A percentile compares a stretch with the other conserved stretches of the same genome.
phyloP scores from a whole-genome alignment of 1,140 invertebrate species.

The Venturia canescens region DNA sequence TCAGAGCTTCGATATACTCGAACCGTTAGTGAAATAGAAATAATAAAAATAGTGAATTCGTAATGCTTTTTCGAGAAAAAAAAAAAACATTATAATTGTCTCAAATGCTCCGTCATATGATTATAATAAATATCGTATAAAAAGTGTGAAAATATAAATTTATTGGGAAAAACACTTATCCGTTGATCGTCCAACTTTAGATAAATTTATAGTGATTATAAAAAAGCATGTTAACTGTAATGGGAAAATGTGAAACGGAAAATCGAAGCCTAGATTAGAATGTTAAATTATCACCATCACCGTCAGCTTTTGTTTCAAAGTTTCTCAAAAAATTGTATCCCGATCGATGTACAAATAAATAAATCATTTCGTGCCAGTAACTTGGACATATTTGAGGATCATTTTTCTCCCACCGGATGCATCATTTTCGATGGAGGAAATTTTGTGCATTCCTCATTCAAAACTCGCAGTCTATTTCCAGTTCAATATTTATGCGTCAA shows the following conservation, averaged over 20 bases:
- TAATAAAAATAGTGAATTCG: neutral
- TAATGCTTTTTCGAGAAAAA: neutral
- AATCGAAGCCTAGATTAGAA: constrained; percentile 14
- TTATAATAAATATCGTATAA: neutral
- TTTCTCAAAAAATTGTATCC: no score
- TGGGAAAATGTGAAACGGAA: neutral
- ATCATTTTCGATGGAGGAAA: no score
- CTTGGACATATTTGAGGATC: no score
- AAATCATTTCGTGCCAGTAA: no score
- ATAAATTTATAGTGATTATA: neutral
- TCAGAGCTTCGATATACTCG: neutral
- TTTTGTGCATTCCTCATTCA: no score
- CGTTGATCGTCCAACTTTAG: constrained; percentile 11
- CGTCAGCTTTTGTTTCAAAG: neutral
- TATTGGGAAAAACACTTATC: constrained; percentile 3
- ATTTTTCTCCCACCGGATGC: no score
- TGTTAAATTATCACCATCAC: neutral
- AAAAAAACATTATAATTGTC: neutral
- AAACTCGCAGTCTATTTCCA: no score
- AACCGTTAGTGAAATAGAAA: neutral
- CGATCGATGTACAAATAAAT: no score
- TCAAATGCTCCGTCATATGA: neutral
- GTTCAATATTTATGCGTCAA: no score
- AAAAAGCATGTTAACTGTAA: neutral
- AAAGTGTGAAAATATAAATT: constrained; percentile 23